Conservation (phyloP, 2,888 invertebrate species). For the Cartodere bifasciata region DNA sequence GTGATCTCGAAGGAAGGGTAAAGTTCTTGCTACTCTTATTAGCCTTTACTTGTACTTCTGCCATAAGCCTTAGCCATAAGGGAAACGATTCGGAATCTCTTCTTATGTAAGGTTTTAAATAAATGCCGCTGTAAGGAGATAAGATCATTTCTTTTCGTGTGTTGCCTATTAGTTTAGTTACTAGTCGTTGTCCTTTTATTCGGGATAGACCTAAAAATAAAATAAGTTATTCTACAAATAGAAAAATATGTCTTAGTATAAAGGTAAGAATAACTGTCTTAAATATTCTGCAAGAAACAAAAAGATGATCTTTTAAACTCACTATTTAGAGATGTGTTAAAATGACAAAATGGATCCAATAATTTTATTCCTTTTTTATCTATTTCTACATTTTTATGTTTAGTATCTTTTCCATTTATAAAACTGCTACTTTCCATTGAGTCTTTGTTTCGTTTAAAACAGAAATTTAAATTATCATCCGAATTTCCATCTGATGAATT, state of each 20-base stretch:
- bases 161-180: constrained; percentile 27
- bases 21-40: constrained; percentile 33
- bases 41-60: constrained; percentile 46
- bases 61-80: constrained; percentile 56
- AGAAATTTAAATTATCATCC: no score
- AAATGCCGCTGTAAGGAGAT: constrained; percentile 56
- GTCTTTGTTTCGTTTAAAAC: no score
- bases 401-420: no score
- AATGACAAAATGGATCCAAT: constrained; percentile 30
- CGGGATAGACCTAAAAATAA: constrained; percentile 21
- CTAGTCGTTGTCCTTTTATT: constrained; percentile 20
- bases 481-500: constrained; percentile 14
- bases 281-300: background rate
- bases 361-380: constrained; percentile 18
- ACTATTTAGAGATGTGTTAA: constrained; percentile 31
- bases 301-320: constrained; percentile 13
- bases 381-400: constrained; percentile 8
- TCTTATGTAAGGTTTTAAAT: constrained; percentile 74
- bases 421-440: no score
- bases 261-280: background rate
- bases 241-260: no score
- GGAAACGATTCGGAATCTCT: constrained; percentile 55
- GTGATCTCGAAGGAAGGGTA: constrained; percentile 36
- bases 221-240: no score
- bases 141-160: constrained; percentile 38